A percentile compares a stretch with the other conserved stretches of the same genome.
Conservation (phyloP, 1,140 invertebrate species). For the Ceratosolen fusciceps region DNA sequence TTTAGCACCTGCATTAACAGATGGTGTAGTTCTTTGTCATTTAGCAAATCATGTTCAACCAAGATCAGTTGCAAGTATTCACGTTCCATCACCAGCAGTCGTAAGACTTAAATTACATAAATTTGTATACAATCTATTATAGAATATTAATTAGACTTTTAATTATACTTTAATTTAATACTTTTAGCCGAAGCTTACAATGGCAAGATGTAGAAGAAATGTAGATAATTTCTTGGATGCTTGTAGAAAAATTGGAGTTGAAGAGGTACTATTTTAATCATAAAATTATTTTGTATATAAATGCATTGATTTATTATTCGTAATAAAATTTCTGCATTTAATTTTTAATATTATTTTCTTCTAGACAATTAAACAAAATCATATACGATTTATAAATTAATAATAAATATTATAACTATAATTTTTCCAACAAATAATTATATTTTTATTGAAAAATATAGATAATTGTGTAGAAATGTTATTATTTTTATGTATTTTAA, state of each 20-base stretch:
- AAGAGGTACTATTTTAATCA: slow-evolving; percentile 80
- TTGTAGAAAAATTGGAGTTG: slow-evolving; percentile 92
- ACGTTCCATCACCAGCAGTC: slow-evolving; percentile 94
- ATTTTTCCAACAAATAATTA: not conserved
- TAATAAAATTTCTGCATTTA: no score
- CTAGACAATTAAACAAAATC: no score
- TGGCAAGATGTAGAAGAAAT: slow-evolving; percentile 93
- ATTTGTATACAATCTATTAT: not conserved
- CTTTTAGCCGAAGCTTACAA: slow-evolving; percentile 90
- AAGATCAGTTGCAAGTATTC: slow-evolving; percentile 90
- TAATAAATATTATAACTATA: not conserved
- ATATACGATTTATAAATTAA: not conserved
- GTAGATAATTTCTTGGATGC: slow-evolving; percentile 97
- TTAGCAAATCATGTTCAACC: slow-evolving; percentile 92
- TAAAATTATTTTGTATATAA: not conserved
- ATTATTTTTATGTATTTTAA: not conserved
- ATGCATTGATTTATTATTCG: no score
- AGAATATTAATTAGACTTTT: no score
- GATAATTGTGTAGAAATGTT: no score
- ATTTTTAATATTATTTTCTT: no score
- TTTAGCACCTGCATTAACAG: slow-evolving; percentile 86
- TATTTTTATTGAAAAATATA: not conserved
- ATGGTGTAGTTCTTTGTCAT: slow-evolving; percentile 95
- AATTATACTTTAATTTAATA: not conserved
- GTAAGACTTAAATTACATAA: slow-evolving; percentile 73